A percentile compares a stretch with the other conserved stretches of the same genome.
phyloP scores from a whole-genome alignment of 2,797 vertebrate species.

The Intellagama lesueurii region DNA sequence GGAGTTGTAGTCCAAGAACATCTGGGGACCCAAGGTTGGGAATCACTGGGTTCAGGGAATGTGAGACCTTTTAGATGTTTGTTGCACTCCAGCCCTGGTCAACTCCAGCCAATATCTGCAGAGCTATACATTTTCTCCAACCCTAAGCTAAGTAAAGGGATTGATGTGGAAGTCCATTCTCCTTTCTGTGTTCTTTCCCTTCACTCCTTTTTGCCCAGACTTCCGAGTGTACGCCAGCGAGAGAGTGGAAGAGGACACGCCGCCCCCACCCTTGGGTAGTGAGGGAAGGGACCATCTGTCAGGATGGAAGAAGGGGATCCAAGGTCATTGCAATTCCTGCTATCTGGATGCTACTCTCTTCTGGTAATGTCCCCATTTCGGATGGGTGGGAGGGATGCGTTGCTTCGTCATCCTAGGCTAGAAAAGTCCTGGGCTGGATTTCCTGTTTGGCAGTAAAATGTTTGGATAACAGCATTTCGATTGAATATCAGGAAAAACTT shows the following conservation, averaged over 20 bases:
- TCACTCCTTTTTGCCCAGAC: slow-evolving; percentile 64
- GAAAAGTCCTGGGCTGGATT: background rate
- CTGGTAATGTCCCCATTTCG: slow-evolving; percentile 73
- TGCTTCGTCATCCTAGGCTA: background rate
- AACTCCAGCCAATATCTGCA: too few relatives aligned
- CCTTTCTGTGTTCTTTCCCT: background rate
- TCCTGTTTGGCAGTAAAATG: background rate
- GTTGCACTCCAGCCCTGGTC: background rate
- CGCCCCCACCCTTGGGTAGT: slow-evolving; percentile 73
- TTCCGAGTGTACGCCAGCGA: slow-evolving; percentile 86
- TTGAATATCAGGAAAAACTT: too few relatives aligned
- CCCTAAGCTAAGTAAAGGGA: background rate
- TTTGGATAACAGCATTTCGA: background rate
- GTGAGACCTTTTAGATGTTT: background rate
- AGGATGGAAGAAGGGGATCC: slow-evolving; percentile 88
- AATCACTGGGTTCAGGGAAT: background rate
- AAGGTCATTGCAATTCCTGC: slow-evolving; percentile 90
- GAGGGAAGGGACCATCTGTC: slow-evolving; percentile 75
- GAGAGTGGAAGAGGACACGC: slow-evolving; percentile 81
- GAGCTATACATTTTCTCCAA: too few relatives aligned
- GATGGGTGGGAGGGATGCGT: background rate
- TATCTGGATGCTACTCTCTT: slow-evolving; percentile 88
- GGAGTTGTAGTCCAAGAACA: too few relatives aligned
- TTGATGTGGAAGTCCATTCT: too few relatives aligned
- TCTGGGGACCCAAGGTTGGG: background rate